Evolutionary conservation across 2,113 vertebrate species (phyloP).

Genomic region (Athene cunicularia): DNA sequence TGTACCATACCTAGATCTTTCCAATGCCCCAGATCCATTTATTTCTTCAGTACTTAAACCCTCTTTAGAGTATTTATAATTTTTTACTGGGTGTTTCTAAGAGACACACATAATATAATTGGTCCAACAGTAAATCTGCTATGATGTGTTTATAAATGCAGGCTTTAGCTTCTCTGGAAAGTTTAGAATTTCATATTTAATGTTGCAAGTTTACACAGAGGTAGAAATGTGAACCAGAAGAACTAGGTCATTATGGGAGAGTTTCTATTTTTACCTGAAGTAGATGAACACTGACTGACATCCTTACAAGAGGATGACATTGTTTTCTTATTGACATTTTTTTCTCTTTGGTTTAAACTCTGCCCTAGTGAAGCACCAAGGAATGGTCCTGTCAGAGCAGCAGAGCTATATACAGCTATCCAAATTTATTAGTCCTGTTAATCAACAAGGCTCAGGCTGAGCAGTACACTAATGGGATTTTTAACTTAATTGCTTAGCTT

Average conservation of each 20-base stretch:
- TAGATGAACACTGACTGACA: background rate
- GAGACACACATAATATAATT: constrained; percentile 2
- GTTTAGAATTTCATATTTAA: background rate
- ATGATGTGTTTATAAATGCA: constrained; percentile 24
- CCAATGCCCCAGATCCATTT: background rate
- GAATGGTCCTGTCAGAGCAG: background rate
- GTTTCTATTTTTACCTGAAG: constrained; percentile 13
- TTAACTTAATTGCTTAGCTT: background rate
- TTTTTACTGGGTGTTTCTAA: constrained; percentile 48
- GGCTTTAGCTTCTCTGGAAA: background rate
- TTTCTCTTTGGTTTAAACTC: background rate
- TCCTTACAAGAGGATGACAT: background rate
- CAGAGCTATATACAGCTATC: background rate
- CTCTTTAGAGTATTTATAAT: constrained; percentile 53
- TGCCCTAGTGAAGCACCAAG: background rate
- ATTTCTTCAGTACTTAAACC: constrained; percentile 14
- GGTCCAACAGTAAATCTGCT: constrained; percentile 17
- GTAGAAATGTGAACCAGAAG: background rate
- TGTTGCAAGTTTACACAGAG: background rate
- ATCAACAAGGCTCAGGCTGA: background rate
- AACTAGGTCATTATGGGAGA: background rate
- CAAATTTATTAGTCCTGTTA: background rate
- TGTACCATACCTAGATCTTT: background rate
- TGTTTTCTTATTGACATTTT: background rate
- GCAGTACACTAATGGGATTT: background rate